phyloP scores from a whole-genome alignment of 1,140 invertebrate species.

The Berghia stephanieae region DNA sequence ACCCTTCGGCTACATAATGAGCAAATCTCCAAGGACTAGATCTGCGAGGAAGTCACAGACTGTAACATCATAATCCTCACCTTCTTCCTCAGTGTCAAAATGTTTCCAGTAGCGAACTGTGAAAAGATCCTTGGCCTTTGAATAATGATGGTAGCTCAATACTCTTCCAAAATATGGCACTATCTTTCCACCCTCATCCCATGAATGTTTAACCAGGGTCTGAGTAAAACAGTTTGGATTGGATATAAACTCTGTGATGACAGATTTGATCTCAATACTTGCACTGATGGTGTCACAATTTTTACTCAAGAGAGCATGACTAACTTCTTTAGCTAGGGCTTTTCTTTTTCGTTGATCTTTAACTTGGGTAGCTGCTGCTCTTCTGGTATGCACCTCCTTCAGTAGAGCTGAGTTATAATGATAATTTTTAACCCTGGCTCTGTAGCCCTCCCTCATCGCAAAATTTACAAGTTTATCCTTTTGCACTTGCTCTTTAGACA shows the following conservation, averaged over 20 bases:
- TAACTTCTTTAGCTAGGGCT: not conserved
- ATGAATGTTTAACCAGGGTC: not conserved
- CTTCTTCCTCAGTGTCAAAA: not conserved
- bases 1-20: too few relatives aligned
- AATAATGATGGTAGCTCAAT: not conserved
- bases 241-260: not conserved
- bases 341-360: not conserved
- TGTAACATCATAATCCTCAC: not conserved
- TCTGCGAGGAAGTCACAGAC: too few relatives aligned
- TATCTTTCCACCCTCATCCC: not conserved
- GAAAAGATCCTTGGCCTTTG: not conserved
- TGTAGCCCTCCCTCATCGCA: not conserved
- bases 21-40: constrained; percentile 8
- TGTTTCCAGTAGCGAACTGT: not conserved
- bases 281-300: not conserved
- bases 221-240: too few relatives aligned
- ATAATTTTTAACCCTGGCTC: not conserved
- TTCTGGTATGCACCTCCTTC: not conserved
- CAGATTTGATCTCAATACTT: too few relatives aligned
- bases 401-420: not conserved
- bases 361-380: not conserved
- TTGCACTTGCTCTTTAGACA: not conserved
- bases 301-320: not conserved
- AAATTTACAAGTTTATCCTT: not conserved
- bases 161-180: not conserved